These are phyloP conservation scores for Thalassoma bifasciatum DNA, from an alignment of 2,113 vertebrate genomes.

Conservation along the genomic window DNA sequence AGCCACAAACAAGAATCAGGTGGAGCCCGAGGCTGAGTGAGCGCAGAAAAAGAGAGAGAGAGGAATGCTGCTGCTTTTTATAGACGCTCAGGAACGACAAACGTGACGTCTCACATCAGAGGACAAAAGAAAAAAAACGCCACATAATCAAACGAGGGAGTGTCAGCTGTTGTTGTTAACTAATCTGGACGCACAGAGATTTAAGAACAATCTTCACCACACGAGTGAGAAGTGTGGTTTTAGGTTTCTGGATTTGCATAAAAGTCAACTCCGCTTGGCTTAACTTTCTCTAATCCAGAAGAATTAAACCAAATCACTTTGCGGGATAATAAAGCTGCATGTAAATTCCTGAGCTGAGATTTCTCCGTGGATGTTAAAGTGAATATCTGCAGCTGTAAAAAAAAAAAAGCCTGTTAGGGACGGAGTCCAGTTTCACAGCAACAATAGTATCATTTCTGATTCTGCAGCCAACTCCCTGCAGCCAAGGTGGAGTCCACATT, in stretches of 20 bases:
- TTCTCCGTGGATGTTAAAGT: not conserved
- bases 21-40: constrained; percentile 19
- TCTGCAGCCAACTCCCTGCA: constrained; percentile 58
- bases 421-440: constrained; percentile 69
- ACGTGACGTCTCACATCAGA: not conserved
- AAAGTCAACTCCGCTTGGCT: not conserved
- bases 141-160: not conserved
- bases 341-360: constrained; percentile 11
- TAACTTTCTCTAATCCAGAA: constrained; percentile 20
- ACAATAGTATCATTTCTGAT: constrained; percentile 67
- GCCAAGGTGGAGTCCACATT: constrained; percentile 70
- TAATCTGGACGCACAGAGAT: not conserved
- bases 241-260: constrained; percentile 1
- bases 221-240: not conserved
- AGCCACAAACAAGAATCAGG: constrained; percentile 19
- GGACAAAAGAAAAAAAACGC: constrained; percentile 19
- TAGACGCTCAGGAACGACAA: constrained; percentile 16
- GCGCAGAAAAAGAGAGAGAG: not conserved
- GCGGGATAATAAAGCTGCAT: constrained; percentile 6
- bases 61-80: constrained; percentile 41
- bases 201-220: not conserved
- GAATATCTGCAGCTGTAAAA: constrained; percentile 1
- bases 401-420: constrained; percentile 43
- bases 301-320: constrained; percentile 13
- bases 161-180: not conserved